These are phyloP conservation scores for Eunapius fragilis DNA, from an alignment of 37 sponge, comb jelly and placozoan genomes.

Conservation along the genomic window DNA sequence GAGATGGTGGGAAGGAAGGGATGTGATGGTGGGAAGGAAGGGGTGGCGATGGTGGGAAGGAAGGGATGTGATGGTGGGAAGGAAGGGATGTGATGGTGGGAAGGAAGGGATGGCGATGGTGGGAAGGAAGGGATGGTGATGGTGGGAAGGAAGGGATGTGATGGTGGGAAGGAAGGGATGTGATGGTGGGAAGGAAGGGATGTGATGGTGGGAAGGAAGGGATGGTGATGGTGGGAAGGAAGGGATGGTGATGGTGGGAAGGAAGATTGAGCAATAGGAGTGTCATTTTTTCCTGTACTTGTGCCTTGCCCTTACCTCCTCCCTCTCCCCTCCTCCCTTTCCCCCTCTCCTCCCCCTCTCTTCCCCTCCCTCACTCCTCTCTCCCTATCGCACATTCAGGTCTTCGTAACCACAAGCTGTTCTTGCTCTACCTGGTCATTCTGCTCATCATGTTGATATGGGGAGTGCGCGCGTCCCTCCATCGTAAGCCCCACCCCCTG, in stretches of 20 bases:
- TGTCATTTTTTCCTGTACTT: not conserved
- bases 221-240: no score
- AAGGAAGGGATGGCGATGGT: no score
- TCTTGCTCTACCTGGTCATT: slow-evolving; percentile 62
- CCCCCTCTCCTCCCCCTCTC: not conserved
- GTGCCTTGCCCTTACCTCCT: not conserved
- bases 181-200: not conserved
- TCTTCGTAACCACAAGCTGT: slow-evolving; percentile 60
- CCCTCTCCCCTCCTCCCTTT: not conserved
- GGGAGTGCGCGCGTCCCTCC: slow-evolving; percentile 43
- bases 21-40: not conserved
- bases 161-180: not conserved
- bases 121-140: not conserved
- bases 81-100: not conserved
- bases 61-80: not conserved
- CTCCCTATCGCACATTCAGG: slow-evolving; percentile 18
- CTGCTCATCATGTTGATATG: slow-evolving; percentile 64
- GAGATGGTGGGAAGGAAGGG: not conserved
- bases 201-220: no score
- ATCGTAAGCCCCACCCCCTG: slow-evolving; percentile 13
- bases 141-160: not conserved
- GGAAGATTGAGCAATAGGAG: not conserved
- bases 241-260: not conserved
- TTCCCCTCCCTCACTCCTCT: no score
- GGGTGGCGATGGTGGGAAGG: not conserved